phyloP scores from a whole-genome alignment of 2,888 invertebrate genomes.

The Callinectes sapidus region DNA sequence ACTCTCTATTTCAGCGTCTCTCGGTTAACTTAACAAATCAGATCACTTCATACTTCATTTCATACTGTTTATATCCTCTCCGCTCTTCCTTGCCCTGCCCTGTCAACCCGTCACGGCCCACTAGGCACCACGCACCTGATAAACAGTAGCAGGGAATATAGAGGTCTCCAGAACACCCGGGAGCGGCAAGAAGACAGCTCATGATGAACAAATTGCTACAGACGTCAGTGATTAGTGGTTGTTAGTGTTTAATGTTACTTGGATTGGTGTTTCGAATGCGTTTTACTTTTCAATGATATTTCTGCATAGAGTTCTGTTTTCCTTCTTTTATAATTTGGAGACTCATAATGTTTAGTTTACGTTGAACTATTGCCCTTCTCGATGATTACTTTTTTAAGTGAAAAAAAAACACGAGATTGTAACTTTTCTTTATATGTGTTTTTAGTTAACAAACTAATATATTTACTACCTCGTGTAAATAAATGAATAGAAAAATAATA shows the following conservation, averaged over 20 bases:
- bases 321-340: too few relatives aligned
- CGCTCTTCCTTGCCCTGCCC: background rate
- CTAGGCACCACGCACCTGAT: background rate
- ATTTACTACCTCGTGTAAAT: too few relatives aligned
- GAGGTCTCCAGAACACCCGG: background rate
- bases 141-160: background rate
- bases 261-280: background rate
- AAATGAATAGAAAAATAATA: too few relatives aligned
- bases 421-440: too few relatives aligned
- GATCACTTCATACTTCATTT: background rate
- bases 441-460: too few relatives aligned
- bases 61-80: background rate
- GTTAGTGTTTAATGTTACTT: background rate
- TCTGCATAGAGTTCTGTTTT: background rate
- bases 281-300: background rate
- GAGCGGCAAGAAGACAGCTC: background rate
- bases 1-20: background rate
- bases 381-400: too few relatives aligned
- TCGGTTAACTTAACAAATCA: background rate
- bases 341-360: too few relatives aligned
- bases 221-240: background rate
- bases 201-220: background rate
- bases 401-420: too few relatives aligned
- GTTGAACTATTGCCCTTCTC: too few relatives aligned
- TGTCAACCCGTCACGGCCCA: background rate